Conservation (phyloP, 1,140 invertebrate genomes). For the Propsilocerus akamusi region DNA sequence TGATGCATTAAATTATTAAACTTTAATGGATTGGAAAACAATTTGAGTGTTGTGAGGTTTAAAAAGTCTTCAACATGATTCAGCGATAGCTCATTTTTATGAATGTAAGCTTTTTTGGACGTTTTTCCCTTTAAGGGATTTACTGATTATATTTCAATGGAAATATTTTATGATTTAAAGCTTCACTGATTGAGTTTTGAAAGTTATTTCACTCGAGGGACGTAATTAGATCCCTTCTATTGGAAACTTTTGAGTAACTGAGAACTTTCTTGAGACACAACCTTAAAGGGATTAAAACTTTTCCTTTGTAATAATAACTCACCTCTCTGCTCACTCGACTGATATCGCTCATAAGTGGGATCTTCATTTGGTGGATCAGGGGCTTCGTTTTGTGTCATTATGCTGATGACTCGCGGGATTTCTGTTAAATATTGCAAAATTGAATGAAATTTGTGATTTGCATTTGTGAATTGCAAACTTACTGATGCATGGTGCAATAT, state of each 20-base stretch:
- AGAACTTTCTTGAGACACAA: too few relatives aligned
- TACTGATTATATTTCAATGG: too few relatives aligned
- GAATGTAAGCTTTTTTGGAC: too few relatives aligned
- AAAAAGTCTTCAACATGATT: too few relatives aligned
- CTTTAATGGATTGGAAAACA: slow-evolving; percentile 1
- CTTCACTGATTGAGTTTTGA: too few relatives aligned
- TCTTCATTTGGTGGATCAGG: neutral
- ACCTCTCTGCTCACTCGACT: neutral
- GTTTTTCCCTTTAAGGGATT: too few relatives aligned
- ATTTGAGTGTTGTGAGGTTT: too few relatives aligned
- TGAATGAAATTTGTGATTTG: neutral
- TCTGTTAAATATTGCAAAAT: neutral
- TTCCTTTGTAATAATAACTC: too few relatives aligned
- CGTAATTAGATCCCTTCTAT: neutral
- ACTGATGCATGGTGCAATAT: slow-evolving; percentile 79
- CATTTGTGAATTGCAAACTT: slow-evolving; percentile 23
- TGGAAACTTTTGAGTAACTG: too few relatives aligned
- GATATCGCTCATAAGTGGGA: neutral
- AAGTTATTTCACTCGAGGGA: slow-evolving; percentile 8
- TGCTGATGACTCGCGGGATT: neutral
- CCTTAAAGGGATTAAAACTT: too few relatives aligned
- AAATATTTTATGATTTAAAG: too few relatives aligned
- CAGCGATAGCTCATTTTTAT: too few relatives aligned
- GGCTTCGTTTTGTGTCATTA: neutral
- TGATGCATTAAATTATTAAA: slow-evolving; percentile 3